phyloP scores from a whole-genome alignment of 2,888 invertebrate species.

The Parochlus steinenii region DNA sequence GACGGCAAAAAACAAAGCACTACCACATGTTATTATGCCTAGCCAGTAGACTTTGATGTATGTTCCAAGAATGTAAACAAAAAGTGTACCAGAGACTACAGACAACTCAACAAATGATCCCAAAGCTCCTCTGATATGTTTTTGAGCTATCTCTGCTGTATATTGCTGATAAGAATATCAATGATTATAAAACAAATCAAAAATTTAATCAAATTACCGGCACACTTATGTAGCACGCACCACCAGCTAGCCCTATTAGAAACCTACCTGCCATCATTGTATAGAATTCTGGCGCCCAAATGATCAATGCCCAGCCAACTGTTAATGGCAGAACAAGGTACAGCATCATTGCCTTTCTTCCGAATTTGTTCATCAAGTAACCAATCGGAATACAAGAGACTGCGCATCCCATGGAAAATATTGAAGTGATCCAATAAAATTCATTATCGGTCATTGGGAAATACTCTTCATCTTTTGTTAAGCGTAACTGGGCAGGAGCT shows the following conservation, averaged over 20 bases:
- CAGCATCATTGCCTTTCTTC: conserved; percentile 45
- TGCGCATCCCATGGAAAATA: conserved; percentile 47
- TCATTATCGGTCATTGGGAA: conserved; percentile 32
- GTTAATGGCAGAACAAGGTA: conserved; percentile 42
- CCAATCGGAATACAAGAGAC: conserved; percentile 48
- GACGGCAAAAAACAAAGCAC: conserved; percentile 33
- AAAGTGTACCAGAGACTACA: conserved; percentile 57
- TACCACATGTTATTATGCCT: too few species aligned
- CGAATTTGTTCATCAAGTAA: conserved; percentile 40
- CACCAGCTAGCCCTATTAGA: conserved; percentile 32
- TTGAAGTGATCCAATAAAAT: conserved; percentile 47
- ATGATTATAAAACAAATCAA: too few species aligned
- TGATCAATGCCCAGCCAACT: conserved; percentile 55
- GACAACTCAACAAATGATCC: conserved; percentile 69
- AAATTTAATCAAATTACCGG: too few species aligned
- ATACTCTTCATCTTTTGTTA: conserved; percentile 30
- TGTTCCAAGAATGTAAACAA: conserved; percentile 50
- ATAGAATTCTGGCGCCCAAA: conserved; percentile 45
- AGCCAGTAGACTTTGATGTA: too few species aligned
- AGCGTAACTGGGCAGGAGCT: not conserved
- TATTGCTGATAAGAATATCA: too few species aligned
- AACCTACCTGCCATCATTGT: conserved; percentile 27
- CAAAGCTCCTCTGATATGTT: conserved; percentile 55
- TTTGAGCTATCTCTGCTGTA: conserved; percentile 62
- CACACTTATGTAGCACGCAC: conserved; percentile 61